Base-by-base conservation (phyloP, 35 echinoderm and acorn worm genomes). In the Apostichopus parvimensis region DNA sequence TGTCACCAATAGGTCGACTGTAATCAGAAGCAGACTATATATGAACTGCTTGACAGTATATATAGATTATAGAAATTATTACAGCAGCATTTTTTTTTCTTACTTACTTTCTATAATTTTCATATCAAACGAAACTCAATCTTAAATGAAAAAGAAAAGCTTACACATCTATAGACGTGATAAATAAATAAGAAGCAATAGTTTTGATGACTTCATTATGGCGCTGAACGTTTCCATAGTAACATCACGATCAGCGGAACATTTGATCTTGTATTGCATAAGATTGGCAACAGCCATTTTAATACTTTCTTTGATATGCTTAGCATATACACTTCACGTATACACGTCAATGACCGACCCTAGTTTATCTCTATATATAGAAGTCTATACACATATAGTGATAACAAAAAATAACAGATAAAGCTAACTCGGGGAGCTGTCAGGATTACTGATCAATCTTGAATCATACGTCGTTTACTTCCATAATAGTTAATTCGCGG, bases 241-340 rank as follows among this genome's bases (percentile, higher is more conserved):
- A 75, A 75, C 71, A 18, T 75, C 71, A 75, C 71, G 15, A 75
- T 75, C 71, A 18, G 71, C 15, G 71, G 71, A 75, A 75, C 71
- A 75, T 75, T 75, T 75, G 71, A 75, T 75, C 71, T 75, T 75
- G 20, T 75, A 22, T 75, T 75, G 20, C 71, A 75, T 75, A 75
- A 75, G 71, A n/a, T 20, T 75, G 71, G n/a, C 71, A 75, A 75
- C 71, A 75, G 17, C n/a, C 71, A 18, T 75, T n/a, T 75, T 75
- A 75, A 75, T 75, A 20, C 15, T 75, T 75, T 22, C 21, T 75
- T 7, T 75, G 20, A 18, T 75, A 75, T 68, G 64, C 11, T 11
- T 68, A 18, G 64, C 18, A 68, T 66, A 66, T 68, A 68, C 64
- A 18, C 64, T 68, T 68, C 18, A 9, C 18, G 64, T 8, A 68